These are phyloP conservation scores for Meloidogyne exigua DNA, from an alignment of 1,140 invertebrate genomes.

Conservation along the genomic window DNA sequence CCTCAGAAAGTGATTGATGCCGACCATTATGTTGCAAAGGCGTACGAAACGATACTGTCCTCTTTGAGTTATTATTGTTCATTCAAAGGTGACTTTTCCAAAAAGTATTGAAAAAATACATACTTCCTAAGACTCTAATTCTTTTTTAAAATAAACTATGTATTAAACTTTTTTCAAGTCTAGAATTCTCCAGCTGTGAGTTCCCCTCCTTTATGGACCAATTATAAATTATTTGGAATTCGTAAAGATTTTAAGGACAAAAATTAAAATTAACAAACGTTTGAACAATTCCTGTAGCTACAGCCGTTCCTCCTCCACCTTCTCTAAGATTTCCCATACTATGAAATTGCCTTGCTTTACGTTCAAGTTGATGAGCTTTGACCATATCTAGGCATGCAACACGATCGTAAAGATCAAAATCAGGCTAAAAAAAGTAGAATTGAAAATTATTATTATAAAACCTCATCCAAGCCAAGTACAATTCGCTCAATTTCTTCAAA, in stretches of 20 bases:
- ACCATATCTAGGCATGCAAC: slow-evolving; percentile 54
- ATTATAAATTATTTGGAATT: slow-evolving; percentile 6
- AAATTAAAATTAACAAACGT: neutral
- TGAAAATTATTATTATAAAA: slow-evolving; percentile 11
- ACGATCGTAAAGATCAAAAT: slow-evolving; percentile 55
- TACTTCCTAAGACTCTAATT: neutral
- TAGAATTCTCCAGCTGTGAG: neutral
- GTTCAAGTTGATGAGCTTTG: slow-evolving; percentile 33
- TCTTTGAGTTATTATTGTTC: neutral
- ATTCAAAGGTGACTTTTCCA: neutral
- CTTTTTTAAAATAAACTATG: neutral
- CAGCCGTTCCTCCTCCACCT: slow-evolving; percentile 42
- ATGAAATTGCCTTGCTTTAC: slow-evolving; percentile 32
- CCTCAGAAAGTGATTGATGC: neutral
- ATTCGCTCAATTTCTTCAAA: slow-evolving; percentile 28
- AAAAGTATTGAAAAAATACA: neutral
- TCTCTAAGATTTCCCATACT: slow-evolving; percentile 31
- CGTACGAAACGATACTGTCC: neutral
- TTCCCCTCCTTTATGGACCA: neutral
- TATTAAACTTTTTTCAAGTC: neutral
- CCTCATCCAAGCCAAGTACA: slow-evolving; percentile 24
- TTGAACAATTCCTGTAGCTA: neutral
- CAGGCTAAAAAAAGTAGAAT: slow-evolving; percentile 39
- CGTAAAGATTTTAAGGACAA: too few relatives aligned
- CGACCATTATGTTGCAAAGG: neutral